These are phyloP conservation scores for Zootermopsis nevadensis DNA, from an alignment of 2,888 invertebrate species.

Conservation along the genomic window DNA sequence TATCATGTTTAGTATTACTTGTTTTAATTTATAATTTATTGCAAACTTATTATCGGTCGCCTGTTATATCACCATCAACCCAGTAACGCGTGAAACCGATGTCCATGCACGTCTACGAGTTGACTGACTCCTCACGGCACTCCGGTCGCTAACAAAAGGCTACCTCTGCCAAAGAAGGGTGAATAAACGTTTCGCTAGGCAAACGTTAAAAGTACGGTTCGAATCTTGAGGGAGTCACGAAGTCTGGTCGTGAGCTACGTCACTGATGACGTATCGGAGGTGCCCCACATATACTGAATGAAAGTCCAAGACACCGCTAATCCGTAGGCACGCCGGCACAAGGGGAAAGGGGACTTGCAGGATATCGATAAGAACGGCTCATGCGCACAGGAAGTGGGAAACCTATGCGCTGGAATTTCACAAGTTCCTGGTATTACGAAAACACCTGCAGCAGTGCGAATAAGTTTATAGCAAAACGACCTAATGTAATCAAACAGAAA, in stretches of 20 bases:
- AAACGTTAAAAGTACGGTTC: neutral
- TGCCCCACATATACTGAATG: slow-evolving; percentile 11
- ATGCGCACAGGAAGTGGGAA: neutral
- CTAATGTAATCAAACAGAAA: too few relatives aligned
- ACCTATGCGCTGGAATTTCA: neutral
- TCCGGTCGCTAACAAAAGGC: neutral
- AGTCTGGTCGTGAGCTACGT: neutral
- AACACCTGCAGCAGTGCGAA: neutral
- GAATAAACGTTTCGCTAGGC: slow-evolving; percentile 1
- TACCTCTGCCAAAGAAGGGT: neutral
- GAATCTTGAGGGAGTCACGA: neutral
- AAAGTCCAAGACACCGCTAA: slow-evolving; percentile 16
- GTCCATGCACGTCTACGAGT: neutral
- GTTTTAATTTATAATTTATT: too few relatives aligned
- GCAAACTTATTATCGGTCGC: too few relatives aligned
- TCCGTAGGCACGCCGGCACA: neutral
- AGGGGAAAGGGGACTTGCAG: neutral
- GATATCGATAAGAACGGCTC: neutral
- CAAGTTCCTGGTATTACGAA: neutral
- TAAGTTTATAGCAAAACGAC: too few relatives aligned
- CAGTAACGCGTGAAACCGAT: too few relatives aligned
- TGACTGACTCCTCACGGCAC: too few relatives aligned
- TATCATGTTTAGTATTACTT: too few relatives aligned
- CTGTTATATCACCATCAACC: too few relatives aligned
- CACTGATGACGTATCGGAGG: slow-evolving; percentile 2